Evolutionary conservation across 2,888 invertebrate genomes (phyloP).

Genomic region (Hyppa rectilinea): DNA sequence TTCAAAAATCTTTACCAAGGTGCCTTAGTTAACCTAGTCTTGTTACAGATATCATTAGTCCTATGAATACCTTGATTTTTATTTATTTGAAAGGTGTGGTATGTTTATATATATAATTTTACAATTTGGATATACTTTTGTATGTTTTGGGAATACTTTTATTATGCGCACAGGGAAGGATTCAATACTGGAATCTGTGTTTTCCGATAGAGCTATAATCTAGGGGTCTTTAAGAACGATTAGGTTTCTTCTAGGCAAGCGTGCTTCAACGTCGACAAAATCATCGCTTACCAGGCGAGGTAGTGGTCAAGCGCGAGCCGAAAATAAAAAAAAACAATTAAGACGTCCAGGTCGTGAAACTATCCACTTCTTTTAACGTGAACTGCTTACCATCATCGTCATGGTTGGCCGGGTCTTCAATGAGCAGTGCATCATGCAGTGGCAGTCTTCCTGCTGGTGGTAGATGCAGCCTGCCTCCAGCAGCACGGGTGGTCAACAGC

Average conservation of each 20-base stretch:
- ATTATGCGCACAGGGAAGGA: too few relatives aligned
- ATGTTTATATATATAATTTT: neutral
- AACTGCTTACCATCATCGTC: constrained; percentile 92
- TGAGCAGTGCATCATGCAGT: constrained; percentile 95
- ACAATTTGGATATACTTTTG: neutral
- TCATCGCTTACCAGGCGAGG: too few relatives aligned
- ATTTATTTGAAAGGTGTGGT: neutral
- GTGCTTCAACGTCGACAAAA: too few relatives aligned
- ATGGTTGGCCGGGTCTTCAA: constrained; percentile 94
- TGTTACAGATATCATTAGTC: neutral
- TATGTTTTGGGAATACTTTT: too few relatives aligned
- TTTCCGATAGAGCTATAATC: too few relatives aligned
- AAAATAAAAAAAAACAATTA: too few relatives aligned
- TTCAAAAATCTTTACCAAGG: neutral
- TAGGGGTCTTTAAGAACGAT: too few relatives aligned
- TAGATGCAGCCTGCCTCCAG: constrained; percentile 96
- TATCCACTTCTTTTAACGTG: neutral
- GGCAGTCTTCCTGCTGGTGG: constrained; percentile 96
- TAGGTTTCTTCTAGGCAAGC: too few relatives aligned
- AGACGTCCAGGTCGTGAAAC: neutral
- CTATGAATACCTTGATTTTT: neutral
- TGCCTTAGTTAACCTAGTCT: neutral
- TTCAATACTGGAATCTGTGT: too few relatives aligned
- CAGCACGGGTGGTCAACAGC: constrained; percentile 95
- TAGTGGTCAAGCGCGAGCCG: too few relatives aligned